phyloP scores from a whole-genome alignment of 2,797 vertebrate species.

The Coranthus polyacanthus region DNA sequence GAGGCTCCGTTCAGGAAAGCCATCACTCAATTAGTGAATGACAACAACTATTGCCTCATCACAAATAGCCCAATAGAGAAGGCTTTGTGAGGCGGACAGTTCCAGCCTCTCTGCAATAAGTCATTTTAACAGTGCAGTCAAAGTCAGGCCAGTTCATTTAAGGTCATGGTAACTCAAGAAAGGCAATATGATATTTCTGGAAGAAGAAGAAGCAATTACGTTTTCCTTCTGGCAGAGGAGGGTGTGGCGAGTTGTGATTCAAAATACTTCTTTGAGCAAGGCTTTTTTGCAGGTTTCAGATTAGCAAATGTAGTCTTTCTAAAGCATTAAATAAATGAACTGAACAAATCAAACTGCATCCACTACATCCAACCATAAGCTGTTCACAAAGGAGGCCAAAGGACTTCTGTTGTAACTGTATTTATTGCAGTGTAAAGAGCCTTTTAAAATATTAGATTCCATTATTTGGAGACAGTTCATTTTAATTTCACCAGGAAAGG shows the following conservation, averaged over 20 bases:
- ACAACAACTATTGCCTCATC: slow-evolving; percentile 28
- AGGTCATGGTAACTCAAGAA: slow-evolving; percentile 41
- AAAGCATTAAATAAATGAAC: not conserved
- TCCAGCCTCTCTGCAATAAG: slow-evolving; percentile 33
- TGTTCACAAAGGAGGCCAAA: no score
- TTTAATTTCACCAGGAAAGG: not conserved
- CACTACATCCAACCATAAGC: no score
- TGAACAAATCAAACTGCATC: not conserved
- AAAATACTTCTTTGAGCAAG: not conserved
- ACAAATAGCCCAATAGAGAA: slow-evolving; percentile 16
- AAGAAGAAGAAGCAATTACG: slow-evolving; percentile 6
- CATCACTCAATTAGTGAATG: slow-evolving; percentile 49
- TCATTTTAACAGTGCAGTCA: not conserved
- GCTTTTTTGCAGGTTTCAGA: not conserved
- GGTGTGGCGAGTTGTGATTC: not conserved
- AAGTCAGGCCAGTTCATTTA: slow-evolving; percentile 46
- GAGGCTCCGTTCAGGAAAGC: slow-evolving; percentile 34
- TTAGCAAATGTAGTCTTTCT: not conserved
- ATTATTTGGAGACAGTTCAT: not conserved
- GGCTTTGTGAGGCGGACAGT: slow-evolving; percentile 24
- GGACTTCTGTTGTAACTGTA: not conserved
- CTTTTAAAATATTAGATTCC: not conserved
- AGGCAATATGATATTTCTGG: slow-evolving; percentile 29
- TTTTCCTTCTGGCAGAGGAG: slow-evolving; percentile 5
- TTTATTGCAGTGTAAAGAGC: not conserved